Evolutionary conservation across 2,888 invertebrate species (phyloP).

Genomic region (Aphodius sticticus): DNA sequence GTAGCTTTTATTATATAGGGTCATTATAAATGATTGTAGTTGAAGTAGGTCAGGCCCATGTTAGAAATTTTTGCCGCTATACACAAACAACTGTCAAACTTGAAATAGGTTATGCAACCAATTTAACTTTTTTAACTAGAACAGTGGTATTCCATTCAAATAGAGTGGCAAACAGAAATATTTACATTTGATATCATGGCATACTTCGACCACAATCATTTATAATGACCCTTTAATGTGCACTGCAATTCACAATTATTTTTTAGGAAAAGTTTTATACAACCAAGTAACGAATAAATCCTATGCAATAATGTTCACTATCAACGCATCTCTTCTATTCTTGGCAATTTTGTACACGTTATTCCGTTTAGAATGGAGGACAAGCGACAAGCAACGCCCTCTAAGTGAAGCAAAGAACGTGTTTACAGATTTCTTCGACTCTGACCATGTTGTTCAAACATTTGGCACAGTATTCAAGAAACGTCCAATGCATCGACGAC

Average conservation of each 20-base stretch:
- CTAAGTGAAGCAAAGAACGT: slow-evolving; percentile 65
- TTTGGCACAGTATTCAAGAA: slow-evolving; percentile 68
- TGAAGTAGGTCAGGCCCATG: no score
- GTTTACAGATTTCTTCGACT: slow-evolving; percentile 76
- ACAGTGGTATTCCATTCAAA: no score
- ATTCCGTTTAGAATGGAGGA: slow-evolving; percentile 75
- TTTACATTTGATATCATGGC: no score
- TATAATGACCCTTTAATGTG: no score
- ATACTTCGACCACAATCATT: no score
- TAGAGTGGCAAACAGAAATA: no score
- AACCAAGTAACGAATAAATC: slow-evolving; percentile 68
- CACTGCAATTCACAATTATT: neutral
- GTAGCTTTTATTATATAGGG: slow-evolving; percentile 52
- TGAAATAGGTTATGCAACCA: no score
- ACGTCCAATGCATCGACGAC: slow-evolving; percentile 66
- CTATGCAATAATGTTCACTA: slow-evolving; percentile 76
- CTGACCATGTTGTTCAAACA: slow-evolving; percentile 71
- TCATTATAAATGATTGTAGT: no score
- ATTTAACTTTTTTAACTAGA: no score
- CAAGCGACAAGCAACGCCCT: slow-evolving; percentile 69
- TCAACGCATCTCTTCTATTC: slow-evolving; percentile 71
- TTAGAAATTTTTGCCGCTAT: no score
- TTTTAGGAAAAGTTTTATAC: slow-evolving; percentile 55
- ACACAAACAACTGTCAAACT: no score
- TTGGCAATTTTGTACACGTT: slow-evolving; percentile 71